Percentiles rank a stretch among this genome's conserved stretches.
These are phyloP conservation scores for Cygnus olor DNA, from an alignment of 2,797 vertebrate genomes.

Conservation along the genomic window DNA sequence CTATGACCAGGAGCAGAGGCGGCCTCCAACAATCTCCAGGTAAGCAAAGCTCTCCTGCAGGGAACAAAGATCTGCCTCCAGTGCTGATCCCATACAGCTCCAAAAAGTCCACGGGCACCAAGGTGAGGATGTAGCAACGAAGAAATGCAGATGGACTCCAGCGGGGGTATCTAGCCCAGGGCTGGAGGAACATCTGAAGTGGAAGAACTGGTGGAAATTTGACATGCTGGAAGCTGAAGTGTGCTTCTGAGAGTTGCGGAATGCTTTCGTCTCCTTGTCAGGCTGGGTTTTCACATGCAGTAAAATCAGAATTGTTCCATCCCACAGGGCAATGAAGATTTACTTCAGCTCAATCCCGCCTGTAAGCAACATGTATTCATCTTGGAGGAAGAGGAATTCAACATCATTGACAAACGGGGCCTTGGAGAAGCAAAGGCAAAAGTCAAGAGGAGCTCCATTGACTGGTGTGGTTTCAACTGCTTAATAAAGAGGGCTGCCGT, in stretches of 20 bases:
- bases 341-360: neutral
- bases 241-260: neutral
- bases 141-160: neutral
- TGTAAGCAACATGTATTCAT: neutral
- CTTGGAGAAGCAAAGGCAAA: neutral
- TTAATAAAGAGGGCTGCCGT: neutral
- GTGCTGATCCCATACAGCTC: neutral
- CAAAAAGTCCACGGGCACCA: neutral
- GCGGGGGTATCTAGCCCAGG: no score
- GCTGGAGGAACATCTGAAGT: neutral
- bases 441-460: neutral
- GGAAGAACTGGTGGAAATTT: neutral
- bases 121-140: neutral
- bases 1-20: neutral
- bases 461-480: neutral
- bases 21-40: neutral
- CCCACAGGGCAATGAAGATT: neutral
- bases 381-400: neutral
- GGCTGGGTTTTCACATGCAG: neutral
- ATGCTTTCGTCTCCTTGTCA: neutral
- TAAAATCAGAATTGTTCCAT: neutral
- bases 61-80: neutral
- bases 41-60: neutral
- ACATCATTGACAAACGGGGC: neutral
- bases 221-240: neutral